These are phyloP conservation scores for Sebastiscus tertius DNA, from an alignment of 2,797 vertebrate genomes.

Conservation along the genomic window DNA sequence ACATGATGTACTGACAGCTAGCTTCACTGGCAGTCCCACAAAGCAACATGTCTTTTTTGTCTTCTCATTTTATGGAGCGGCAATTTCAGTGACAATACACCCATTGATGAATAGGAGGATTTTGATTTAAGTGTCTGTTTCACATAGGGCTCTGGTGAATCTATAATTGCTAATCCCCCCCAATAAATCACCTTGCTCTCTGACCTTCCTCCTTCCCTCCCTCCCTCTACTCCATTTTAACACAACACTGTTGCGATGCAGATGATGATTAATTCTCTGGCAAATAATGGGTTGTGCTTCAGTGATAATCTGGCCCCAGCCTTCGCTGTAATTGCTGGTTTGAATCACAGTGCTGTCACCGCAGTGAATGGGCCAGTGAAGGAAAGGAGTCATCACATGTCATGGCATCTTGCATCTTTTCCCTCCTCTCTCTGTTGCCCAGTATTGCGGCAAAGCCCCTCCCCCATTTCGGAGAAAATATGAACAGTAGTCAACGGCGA, in stretches of 20 bases:
- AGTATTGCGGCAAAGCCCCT: background rate
- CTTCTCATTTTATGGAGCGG: constrained; percentile 33
- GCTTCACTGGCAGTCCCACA: background rate
- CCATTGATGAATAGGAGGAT: constrained; percentile 7
- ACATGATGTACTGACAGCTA: background rate
- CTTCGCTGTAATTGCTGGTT: constrained; percentile 46
- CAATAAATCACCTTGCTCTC: constrained; percentile 45
- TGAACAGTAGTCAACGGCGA: too few relatives aligned
- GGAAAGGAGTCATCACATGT: constrained; percentile 17
- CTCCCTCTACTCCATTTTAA: constrained; percentile 2
- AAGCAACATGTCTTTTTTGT: background rate
- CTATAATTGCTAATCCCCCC: constrained; percentile 2
- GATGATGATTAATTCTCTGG: constrained; percentile 48
- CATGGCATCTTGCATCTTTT: background rate
- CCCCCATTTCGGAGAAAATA: too few relatives aligned
- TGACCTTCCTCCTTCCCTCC: constrained; percentile 23
- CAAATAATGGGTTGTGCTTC: constrained; percentile 27
- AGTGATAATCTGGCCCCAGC: constrained; percentile 22
- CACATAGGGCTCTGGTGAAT: constrained; percentile 20
- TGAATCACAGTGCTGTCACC: constrained; percentile 29
- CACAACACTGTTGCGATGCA: constrained; percentile 22
- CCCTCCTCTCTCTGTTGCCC: background rate
- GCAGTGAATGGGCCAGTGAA: constrained; percentile 1
- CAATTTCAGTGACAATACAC: background rate
- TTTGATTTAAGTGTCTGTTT: constrained; percentile 33